Evolutionary conservation across 2,113 vertebrate species (phyloP).

Genomic region (Myotis brandtii): DNA sequence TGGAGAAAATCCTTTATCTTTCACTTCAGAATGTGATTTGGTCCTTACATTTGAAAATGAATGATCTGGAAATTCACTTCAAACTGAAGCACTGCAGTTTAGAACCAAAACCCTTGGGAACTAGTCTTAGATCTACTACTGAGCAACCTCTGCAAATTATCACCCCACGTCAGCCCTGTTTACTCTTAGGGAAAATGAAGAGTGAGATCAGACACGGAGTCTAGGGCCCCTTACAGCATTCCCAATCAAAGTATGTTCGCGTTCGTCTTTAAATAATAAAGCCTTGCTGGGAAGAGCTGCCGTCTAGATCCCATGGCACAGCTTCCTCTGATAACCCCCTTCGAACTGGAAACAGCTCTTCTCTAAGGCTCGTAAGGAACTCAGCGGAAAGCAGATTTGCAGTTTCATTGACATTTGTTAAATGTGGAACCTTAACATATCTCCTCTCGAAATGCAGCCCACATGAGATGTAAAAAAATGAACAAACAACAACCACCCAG

Average conservation of each 20-base stretch:
- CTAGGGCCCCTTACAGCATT: neutral
- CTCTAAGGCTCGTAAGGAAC: neutral
- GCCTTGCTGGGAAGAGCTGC: neutral
- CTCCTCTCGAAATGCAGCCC: neutral
- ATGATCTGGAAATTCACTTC: constrained; percentile 10
- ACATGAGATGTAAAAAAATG: neutral
- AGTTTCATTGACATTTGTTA: neutral
- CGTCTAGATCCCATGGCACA: neutral
- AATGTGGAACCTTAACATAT: neutral
- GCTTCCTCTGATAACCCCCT: neutral
- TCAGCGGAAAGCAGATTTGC: neutral
- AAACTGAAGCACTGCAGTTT: neutral
- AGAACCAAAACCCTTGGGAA: neutral
- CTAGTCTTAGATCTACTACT: neutral
- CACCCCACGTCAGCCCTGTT: neutral
- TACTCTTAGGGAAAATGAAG: constrained; percentile 36
- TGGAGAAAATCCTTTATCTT: neutral
- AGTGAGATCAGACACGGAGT: constrained; percentile 1
- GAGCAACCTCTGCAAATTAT: neutral
- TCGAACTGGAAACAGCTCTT: neutral
- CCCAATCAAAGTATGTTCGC: constrained; percentile 33
- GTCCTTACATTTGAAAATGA: neutral
- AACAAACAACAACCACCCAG: neutral
- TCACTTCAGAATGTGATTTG: constrained; percentile 19
- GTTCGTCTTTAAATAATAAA: constrained; percentile 31